Evolutionary conservation across 2,113 vertebrate genomes (phyloP).

Genomic region (Alethe diademata): DNA sequence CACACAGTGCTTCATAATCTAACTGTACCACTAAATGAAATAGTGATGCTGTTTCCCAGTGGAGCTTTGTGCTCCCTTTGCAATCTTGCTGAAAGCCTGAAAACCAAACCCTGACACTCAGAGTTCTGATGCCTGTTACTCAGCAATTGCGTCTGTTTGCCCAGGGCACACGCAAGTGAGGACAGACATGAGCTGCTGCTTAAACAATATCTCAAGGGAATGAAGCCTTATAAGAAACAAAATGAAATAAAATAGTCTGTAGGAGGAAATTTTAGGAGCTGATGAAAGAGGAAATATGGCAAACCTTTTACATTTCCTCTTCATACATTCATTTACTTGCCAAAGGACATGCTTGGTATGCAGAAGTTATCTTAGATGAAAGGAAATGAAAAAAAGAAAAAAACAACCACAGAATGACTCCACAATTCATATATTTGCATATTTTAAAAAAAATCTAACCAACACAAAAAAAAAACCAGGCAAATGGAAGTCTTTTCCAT

Average conservation of each 20-base stretch:
- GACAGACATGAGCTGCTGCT: not conserved
- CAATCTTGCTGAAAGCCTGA: slow-evolving; percentile 42
- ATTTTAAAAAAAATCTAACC: not conserved
- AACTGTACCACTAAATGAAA: slow-evolving; percentile 16
- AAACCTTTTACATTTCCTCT: slow-evolving; percentile 1
- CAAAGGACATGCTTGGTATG: not conserved
- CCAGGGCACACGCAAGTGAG: not conserved
- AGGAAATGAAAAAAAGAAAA: not conserved
- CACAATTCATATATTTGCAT: not conserved
- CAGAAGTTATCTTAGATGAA: not conserved
- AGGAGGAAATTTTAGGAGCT: not conserved
- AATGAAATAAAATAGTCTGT: not conserved
- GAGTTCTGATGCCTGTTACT: slow-evolving; percentile 23
- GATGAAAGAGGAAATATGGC: not conserved
- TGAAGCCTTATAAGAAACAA: not conserved
- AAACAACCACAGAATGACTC: not conserved
- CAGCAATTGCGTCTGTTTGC: not conserved
- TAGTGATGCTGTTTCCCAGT: slow-evolving; percentile 29
- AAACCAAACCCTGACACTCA: slow-evolving; percentile 32
- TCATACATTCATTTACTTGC: not conserved
- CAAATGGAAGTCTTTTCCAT: not conserved
- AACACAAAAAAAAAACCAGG: too few relatives aligned
- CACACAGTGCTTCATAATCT: slow-evolving; percentile 7
- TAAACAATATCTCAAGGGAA: slow-evolving; percentile 6
- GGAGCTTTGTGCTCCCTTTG: slow-evolving; percentile 20